phyloP scores from a whole-genome alignment of 2,113 vertebrate species.

The Pristiophorus japonicus region DNA sequence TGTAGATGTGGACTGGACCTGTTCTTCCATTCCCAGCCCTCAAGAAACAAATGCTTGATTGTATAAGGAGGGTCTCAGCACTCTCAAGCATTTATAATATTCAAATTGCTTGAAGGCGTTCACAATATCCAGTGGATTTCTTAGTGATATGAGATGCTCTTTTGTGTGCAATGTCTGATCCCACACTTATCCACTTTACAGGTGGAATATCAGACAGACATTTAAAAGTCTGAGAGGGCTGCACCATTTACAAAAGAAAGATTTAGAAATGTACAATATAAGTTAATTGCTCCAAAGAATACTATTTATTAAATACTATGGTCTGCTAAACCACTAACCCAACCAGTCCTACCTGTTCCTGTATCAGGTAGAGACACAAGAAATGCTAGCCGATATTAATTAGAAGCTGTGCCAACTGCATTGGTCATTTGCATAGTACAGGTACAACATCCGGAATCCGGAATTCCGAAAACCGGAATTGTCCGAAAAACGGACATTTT shows the following conservation, averaged over 20 bases:
- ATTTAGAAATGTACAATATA: neutral
- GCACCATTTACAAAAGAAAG: neutral
- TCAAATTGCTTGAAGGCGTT: neutral
- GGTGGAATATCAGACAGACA: neutral
- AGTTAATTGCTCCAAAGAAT: neutral
- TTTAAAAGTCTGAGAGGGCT: neutral
- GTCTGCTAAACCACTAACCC: neutral
- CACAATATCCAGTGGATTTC: neutral
- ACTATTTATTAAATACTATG: neutral
- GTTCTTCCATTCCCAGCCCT: neutral
- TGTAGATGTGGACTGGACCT: neutral
- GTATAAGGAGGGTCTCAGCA: neutral
- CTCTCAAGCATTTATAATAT: neutral
- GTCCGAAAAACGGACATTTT: too few relatives aligned
- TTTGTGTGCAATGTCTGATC: neutral
- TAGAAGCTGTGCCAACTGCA: neutral
- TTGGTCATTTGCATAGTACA: neutral
- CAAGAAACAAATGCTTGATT: conserved; percentile 26
- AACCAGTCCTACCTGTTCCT: neutral
- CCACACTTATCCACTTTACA: neutral
- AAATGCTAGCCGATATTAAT: neutral
- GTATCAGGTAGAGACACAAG: neutral
- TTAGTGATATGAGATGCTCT: neutral
- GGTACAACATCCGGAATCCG: too few relatives aligned
- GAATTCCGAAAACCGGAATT: too few relatives aligned